These are phyloP conservation scores for Drosophila nr. medialis DNA, from an alignment of 2,888 invertebrate genomes.

Conservation along the genomic window DNA sequence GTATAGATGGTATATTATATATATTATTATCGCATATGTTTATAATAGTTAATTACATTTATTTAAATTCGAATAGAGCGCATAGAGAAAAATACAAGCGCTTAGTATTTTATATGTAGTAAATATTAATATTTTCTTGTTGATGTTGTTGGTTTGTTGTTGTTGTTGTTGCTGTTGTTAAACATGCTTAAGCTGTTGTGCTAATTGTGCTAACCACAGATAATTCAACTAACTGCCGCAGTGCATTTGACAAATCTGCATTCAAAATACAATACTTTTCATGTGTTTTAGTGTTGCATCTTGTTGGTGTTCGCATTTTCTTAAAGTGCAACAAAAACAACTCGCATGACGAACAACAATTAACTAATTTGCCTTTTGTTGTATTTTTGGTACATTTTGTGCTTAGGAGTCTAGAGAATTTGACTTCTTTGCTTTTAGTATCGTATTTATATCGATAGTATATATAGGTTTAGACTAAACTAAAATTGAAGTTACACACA, in stretches of 20 bases:
- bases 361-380: slow-evolving; percentile 48
- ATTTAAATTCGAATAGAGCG: slow-evolving; percentile 78
- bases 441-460: slow-evolving; percentile 3
- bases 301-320: slow-evolving; percentile 3
- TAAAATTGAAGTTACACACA: slow-evolving; percentile 70
- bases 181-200: slow-evolving; percentile 48
- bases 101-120: slow-evolving; percentile 62
- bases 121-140: slow-evolving; percentile 19
- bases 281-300: slow-evolving; percentile 27
- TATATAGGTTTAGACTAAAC: slow-evolving; percentile 47
- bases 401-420: slow-evolving; percentile 73
- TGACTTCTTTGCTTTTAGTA: slow-evolving; percentile 72
- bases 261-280: slow-evolving; percentile 59
- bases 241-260: slow-evolving; percentile 33
- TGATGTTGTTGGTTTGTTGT: slow-evolving; percentile 17
- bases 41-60: slow-evolving; percentile 67
- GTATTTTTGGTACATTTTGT: slow-evolving; percentile 58
- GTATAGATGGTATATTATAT: slow-evolving; percentile 40
- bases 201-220: slow-evolving; percentile 59
- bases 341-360: slow-evolving; percentile 26
- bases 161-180: slow-evolving; percentile 13
- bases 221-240: slow-evolving; percentile 56
- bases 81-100: slow-evolving; percentile 69
- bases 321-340: slow-evolving; percentile 8
- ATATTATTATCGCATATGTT: slow-evolving; percentile 53